Conservation (phyloP, 2,888 invertebrate genomes). For the Gnatocerus cornutus region DNA sequence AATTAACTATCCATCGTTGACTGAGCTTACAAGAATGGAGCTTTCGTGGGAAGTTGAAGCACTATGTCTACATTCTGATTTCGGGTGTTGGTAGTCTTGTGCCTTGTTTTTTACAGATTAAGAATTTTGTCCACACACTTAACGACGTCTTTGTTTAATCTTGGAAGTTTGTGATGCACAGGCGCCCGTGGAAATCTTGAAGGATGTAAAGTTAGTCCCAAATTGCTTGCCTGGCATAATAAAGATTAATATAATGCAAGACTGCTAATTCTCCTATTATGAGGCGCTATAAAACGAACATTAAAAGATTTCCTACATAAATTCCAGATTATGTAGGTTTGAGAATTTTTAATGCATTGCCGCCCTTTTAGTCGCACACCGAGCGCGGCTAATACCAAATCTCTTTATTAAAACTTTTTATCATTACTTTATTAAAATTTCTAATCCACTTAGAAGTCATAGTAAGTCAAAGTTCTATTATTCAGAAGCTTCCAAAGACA, state of each 20-base stretch:
- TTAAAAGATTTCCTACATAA: slow-evolving; percentile 40
- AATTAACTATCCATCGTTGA: slow-evolving; percentile 44
- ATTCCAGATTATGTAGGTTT: slow-evolving; percentile 39
- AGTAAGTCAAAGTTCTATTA: too few relatives aligned
- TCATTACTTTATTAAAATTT: slow-evolving; percentile 21
- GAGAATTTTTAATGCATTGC: slow-evolving; percentile 36
- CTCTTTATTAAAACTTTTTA: slow-evolving; percentile 24
- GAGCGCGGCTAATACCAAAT: not conserved
- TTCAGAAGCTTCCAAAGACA: too few relatives aligned
- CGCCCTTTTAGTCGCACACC: not conserved
- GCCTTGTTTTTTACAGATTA: slow-evolving; percentile 13
- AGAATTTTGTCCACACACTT: slow-evolving; percentile 20
- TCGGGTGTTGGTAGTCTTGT: slow-evolving; percentile 7
- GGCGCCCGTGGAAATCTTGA: slow-evolving; percentile 19
- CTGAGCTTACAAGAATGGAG: slow-evolving; percentile 27
- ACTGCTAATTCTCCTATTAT: slow-evolving; percentile 43
- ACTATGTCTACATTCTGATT: slow-evolving; percentile 14
- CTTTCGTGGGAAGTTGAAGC: slow-evolving; percentile 9
- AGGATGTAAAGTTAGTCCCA: slow-evolving; percentile 41
- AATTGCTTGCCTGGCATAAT: slow-evolving; percentile 46
- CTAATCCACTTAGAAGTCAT: not conserved
- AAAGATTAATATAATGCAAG: slow-evolving; percentile 47
- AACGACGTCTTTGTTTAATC: slow-evolving; percentile 21
- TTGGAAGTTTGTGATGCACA: slow-evolving; percentile 19
- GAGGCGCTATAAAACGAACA: slow-evolving; percentile 33